Evolutionary conservation across 1,140 invertebrate genomes (phyloP).

Genomic region (Rhynchophorus ferrugineus): DNA sequence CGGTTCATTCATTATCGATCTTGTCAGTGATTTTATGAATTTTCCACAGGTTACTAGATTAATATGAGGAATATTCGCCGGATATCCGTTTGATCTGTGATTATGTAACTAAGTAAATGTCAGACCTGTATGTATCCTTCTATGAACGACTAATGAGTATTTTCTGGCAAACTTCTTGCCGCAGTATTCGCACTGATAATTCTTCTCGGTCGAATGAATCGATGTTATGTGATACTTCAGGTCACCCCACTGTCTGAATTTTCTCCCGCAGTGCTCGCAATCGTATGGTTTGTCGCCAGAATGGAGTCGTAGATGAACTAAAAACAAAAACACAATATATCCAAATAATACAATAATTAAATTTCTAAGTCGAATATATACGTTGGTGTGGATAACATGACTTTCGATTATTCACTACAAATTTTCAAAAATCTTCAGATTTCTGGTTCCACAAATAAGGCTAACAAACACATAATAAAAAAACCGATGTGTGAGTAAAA

Average conservation of each 20-base stretch:
- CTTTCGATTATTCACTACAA: too few species aligned
- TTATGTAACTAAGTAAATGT: too few species aligned
- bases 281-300: conserved; percentile 74
- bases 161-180: conserved; percentile 87
- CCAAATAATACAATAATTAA: conserved; percentile 1
- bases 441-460: too few species aligned
- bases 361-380: conserved; percentile 4
- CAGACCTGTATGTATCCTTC: conserved; percentile 73
- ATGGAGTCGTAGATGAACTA: conserved; percentile 39
- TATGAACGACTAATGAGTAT: conserved; percentile 86
- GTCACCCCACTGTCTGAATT: conserved; percentile 82
- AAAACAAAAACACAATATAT: conserved; percentile 8
- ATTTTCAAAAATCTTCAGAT: too few species aligned
- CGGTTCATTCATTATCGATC: not conserved
- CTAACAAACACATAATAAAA: too few species aligned
- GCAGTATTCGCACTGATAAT: conserved; percentile 86
- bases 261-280: conserved; percentile 66
- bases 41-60: too few species aligned
- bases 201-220: conserved; percentile 70
- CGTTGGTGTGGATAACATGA: too few species aligned
- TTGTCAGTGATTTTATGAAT: too few species aligned
- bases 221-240: conserved; percentile 84
- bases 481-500: too few species aligned
- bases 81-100: too few species aligned
- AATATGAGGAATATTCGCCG: too few species aligned